Evolutionary conservation across 2,113 vertebrate species (phyloP).

Genomic region (Gopherus evgoodei): DNA sequence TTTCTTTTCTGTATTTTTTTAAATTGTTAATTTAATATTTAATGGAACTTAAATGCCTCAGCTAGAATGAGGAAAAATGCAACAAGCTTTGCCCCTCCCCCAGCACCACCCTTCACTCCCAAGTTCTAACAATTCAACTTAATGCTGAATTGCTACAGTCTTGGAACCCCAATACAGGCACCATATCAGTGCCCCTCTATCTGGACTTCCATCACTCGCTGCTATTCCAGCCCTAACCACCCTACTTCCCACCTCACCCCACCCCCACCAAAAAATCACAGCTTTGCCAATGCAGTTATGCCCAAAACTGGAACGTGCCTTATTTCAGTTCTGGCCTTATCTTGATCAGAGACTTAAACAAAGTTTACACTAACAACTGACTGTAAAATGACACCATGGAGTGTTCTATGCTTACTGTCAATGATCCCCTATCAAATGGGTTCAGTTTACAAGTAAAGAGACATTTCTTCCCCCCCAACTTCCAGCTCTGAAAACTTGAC

Average conservation of each 20-base stretch:
- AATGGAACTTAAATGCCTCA: background rate
- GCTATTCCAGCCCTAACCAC: background rate
- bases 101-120: background rate
- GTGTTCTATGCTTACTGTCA: background rate
- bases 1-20: background rate
- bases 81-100: background rate
- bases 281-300: background rate
- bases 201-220: background rate
- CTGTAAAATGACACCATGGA: background rate
- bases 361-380: background rate
- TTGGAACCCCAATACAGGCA: background rate
- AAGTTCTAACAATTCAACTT: background rate
- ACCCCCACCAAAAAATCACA: background rate
- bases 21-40: fast-evolving
- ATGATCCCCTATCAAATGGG: background rate
- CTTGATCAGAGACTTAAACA: background rate
- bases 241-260: background rate
- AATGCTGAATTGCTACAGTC: background rate
- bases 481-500: background rate
- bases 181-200: background rate
- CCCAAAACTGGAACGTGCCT: background rate
- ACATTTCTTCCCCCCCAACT: background rate
- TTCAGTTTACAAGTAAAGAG: background rate
- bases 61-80: background rate
- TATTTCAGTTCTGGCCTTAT: background rate